These are phyloP conservation scores for Montifringilla adamsi DNA, from an alignment of 2,113 vertebrate species.

Conservation along the genomic window DNA sequence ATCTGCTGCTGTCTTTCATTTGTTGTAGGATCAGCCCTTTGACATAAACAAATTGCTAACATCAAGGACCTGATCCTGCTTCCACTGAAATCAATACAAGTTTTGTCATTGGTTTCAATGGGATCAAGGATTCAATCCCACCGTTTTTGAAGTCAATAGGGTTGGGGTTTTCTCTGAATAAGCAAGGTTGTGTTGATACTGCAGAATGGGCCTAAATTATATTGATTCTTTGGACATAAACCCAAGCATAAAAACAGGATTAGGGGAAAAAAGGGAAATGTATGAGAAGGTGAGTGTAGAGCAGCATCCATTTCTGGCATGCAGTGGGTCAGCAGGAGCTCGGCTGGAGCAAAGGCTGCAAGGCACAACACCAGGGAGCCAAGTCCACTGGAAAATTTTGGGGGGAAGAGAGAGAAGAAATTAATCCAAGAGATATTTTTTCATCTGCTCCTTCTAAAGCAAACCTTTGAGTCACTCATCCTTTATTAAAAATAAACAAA, in stretches of 20 bases:
- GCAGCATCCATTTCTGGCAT: not conserved
- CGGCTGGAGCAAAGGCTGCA: not conserved
- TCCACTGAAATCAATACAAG: not conserved
- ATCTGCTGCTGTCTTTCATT: not conserved
- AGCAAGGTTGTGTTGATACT: not conserved
- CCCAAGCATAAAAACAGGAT: not conserved
- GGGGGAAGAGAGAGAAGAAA: not conserved
- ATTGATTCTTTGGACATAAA: not conserved
- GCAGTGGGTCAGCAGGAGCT: not conserved
- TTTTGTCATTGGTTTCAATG: slow-evolving; percentile 22
- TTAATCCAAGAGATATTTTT: not conserved
- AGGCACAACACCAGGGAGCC: not conserved
- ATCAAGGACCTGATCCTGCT: slow-evolving; percentile 20
- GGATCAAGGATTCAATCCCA: not conserved
- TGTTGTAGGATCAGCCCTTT: not conserved
- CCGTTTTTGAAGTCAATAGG: not conserved
- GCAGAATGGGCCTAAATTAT: not conserved
- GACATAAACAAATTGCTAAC: not conserved
- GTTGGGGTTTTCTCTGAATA: not conserved
- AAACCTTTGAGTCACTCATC: not conserved
- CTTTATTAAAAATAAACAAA: slow-evolving; percentile 63
- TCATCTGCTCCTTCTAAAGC: not conserved
- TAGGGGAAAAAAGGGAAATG: not conserved
- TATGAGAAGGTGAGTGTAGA: not conserved
- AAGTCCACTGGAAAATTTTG: not conserved